These are phyloP conservation scores for Tetrax tetrax DNA, from an alignment of 2,113 vertebrate genomes.

Conservation along the genomic window DNA sequence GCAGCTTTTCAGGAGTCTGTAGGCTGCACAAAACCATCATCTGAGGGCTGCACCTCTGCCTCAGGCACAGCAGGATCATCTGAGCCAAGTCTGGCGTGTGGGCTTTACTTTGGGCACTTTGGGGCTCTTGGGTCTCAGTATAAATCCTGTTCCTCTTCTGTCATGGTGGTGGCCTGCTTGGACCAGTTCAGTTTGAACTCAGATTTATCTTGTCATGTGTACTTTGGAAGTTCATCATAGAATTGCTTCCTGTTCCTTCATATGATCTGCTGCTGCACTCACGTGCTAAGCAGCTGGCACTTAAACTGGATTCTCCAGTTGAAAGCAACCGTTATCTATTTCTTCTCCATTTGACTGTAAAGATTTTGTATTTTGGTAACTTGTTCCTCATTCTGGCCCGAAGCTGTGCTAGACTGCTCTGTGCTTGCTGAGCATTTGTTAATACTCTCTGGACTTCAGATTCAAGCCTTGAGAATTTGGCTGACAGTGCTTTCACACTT, in stretches of 20 bases:
- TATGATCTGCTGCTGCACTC: background rate
- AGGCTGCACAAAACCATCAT: background rate
- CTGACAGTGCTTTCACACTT: background rate
- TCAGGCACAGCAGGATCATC: background rate
- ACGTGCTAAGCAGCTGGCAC: background rate
- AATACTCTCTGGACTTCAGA: background rate
- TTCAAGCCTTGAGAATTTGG: background rate
- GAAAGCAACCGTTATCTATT: background rate
- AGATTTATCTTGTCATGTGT: background rate
- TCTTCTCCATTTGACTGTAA: background rate
- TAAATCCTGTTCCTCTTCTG: slow-evolving; percentile 13
- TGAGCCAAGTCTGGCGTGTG: background rate
- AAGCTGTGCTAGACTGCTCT: background rate
- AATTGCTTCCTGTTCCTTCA: background rate
- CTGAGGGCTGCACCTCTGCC: background rate
- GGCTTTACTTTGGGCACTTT: background rate
- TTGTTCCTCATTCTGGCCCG: background rate
- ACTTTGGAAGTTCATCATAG: background rate
- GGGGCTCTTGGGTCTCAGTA: background rate
- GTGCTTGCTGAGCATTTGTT: background rate
- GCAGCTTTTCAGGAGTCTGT: slow-evolving; percentile 18
- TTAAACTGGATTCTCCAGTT: background rate
- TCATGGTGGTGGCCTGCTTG: slow-evolving; percentile 12
- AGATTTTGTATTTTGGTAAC: background rate
- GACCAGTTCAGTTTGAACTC: background rate